Percentiles rank a stretch among this genome's conserved stretches.
These are phyloP conservation scores for Megalurothrips usitatus DNA, from an alignment of 2,888 invertebrate genomes.

Conservation along the genomic window DNA sequence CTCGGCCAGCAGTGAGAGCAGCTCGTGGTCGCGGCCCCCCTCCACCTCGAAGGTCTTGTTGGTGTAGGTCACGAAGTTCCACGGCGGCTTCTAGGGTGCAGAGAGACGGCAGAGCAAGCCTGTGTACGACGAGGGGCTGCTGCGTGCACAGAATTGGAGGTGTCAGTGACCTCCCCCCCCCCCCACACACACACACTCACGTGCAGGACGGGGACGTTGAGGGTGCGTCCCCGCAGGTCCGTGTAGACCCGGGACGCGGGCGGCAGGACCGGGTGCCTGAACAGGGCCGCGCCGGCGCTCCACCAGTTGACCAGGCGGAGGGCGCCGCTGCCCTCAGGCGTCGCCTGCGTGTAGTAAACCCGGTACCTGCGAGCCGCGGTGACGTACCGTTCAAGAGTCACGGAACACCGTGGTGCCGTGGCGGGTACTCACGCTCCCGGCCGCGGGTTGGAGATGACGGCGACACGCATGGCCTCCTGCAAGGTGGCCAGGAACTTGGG, in stretches of 20 bases:
- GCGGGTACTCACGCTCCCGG: slow-evolving; percentile 53
- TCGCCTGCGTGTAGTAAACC: slow-evolving; percentile 68
- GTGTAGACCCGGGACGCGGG: slow-evolving; percentile 57
- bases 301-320: slow-evolving; percentile 70
- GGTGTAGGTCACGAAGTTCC: slow-evolving; percentile 67
- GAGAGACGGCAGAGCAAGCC: neutral
- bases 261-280: slow-evolving; percentile 63
- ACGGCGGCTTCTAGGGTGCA: slow-evolving; percentile 58
- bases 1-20: slow-evolving; percentile 58
- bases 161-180: too few relatives aligned
- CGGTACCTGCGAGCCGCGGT: slow-evolving; percentile 52
- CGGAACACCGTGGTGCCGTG: neutral
- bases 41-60: slow-evolving; percentile 54
- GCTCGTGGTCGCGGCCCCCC: slow-evolving; percentile 68
- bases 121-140: too few relatives aligned
- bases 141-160: too few relatives aligned
- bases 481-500: slow-evolving; percentile 52
- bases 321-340: slow-evolving; percentile 52
- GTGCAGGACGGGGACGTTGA: slow-evolving; percentile 67
- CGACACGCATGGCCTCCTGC: slow-evolving; percentile 56
- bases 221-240: slow-evolving; percentile 60
- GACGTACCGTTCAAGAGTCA: neutral
- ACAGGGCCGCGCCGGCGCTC: slow-evolving; percentile 57
- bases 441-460: slow-evolving; percentile 61
- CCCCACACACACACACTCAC: too few relatives aligned